Percentiles rank a stretch among this genome's conserved stretches.
Conservation (phyloP, 2,797 vertebrate species). For the Myotis vivesi region DNA sequence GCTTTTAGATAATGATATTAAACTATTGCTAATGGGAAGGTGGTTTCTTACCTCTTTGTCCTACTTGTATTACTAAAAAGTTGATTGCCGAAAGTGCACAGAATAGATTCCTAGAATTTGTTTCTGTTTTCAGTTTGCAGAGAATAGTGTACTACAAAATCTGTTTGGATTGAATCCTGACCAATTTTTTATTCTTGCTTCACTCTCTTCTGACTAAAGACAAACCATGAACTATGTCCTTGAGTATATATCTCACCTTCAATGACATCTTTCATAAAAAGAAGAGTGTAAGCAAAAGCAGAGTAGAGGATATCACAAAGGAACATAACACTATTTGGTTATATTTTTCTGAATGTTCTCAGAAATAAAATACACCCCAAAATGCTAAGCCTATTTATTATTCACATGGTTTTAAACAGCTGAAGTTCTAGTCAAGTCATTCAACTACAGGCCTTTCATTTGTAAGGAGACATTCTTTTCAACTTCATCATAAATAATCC, state of each 20-base stretch:
- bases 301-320: not conserved
- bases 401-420: not conserved
- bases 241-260: not conserved
- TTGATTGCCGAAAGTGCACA: not conserved
- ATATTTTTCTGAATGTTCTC: not conserved
- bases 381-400: not conserved
- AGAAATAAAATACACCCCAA: not conserved
- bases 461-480: not conserved
- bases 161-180: conserved; percentile 1
- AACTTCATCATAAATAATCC: not conserved
- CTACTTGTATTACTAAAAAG: not conserved
- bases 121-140: conserved; percentile 2
- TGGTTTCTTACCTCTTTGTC: not conserved
- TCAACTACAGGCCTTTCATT: not conserved
- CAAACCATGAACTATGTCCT: not conserved
- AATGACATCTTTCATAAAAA: not conserved
- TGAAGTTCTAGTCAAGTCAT: not conserved
- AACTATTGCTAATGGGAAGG: not conserved
- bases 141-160: not conserved
- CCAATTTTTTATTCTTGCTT: not conserved
- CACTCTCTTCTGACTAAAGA: not conserved
- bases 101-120: not conserved
- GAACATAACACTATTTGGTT: not conserved
- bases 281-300: conserved; percentile 20
- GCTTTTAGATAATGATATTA: not conserved